These are phyloP conservation scores for Bufo gargarizans DNA, from an alignment of 2,113 vertebrate genomes.

Conservation along the genomic window DNA sequence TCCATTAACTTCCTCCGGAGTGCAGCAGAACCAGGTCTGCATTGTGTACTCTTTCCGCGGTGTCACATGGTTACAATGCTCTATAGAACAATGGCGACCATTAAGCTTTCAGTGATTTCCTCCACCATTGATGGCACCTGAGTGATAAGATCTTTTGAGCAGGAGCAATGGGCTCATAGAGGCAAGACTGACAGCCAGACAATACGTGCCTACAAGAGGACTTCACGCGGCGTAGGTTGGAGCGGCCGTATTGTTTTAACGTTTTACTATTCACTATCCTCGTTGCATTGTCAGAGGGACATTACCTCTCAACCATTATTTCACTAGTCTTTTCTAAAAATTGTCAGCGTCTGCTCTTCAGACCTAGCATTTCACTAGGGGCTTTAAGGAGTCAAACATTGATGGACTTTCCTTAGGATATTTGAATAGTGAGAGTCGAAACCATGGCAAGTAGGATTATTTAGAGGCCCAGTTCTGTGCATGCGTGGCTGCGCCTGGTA, in stretches of 20 bases:
- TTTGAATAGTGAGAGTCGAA: no score
- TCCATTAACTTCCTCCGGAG: not conserved
- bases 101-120: slow-evolving; percentile 4
- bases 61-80: slow-evolving; percentile 7
- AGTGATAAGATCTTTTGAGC: not conserved
- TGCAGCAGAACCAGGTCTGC: not conserved
- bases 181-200: not conserved
- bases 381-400: not conserved
- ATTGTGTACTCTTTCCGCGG: not conserved
- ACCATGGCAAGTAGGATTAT: no score
- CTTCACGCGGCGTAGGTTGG: not conserved
- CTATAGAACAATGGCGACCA: not conserved
- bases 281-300: not conserved
- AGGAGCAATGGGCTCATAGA: not conserved
- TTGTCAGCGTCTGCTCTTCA: not conserved
- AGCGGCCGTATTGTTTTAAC: not conserved
- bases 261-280: not conserved
- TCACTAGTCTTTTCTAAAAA: not conserved
- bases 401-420: no score
- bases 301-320: not conserved
- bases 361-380: not conserved
- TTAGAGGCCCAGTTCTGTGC: no score
- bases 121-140: slow-evolving; percentile 2
- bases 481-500: no score
- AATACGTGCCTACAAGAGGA: not conserved